Base-by-base conservation (phyloP, 2,797 vertebrate species). In the Sebastes kiyomatsui region DNA sequence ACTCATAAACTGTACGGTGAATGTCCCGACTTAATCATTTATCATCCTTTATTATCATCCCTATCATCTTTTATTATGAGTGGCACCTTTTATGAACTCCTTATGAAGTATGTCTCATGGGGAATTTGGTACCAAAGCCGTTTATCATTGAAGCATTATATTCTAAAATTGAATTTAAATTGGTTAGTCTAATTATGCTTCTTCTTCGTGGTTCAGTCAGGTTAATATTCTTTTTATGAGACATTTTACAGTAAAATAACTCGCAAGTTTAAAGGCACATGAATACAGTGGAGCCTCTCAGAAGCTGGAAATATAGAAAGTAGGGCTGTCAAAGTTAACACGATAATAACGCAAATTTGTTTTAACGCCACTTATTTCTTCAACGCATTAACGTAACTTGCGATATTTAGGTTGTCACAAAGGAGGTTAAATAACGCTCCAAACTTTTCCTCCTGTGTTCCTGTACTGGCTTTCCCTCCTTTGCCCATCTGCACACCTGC, bases 31-130 rank as follows among this genome's bases (percentile, higher is more conserved):
- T 27, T 55, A 9, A 4, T 68, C 28, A 77, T 81, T 42, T n/a
- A 77, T 79, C 35, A 64, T 54, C 46, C 58, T 59, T 80, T 25
- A 70, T 79, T 52, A 59, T 35, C 54, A 52, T 35, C 7, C 27
- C 46, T 3, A 49, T 20, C 46, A 49, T 32, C 35, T 71, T 30
- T 58, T 25, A 61, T 46, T 30, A 61, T 65, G 23, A 35, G 42
- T 10, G 30, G 18, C 35, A 27, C 62, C 9, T 49, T 22, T 10
- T 20, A 33, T 38, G 35, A 75, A 71, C 58, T 20, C 0, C n/a
- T 22, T 2, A 35, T 12, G 5, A 49, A 35, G 6, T 20, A 33
- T 33, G 60, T 54, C 52, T 62, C 6, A n/a, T 73, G 14, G 32
- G 64, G 32, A 62, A 18, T 7, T 7, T 33, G 22, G 18, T 27